These are phyloP conservation scores for Pangasius macronema DNA, from an alignment of 2,797 vertebrate species.

Conservation along the genomic window DNA sequence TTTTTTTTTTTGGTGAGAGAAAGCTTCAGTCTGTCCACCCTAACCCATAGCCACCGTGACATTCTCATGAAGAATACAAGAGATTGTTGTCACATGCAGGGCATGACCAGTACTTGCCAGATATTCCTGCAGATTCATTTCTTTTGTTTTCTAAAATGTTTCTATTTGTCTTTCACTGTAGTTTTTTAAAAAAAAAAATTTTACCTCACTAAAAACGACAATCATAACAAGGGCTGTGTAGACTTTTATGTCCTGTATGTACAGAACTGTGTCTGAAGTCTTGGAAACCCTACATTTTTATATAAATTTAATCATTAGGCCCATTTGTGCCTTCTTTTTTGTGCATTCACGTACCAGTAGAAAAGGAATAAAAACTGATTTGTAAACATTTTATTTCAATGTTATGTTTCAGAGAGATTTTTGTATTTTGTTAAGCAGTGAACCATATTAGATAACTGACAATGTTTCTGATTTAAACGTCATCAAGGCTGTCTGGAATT, in stretches of 20 bases:
- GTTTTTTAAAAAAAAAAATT: no score
- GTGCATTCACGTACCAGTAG: not conserved
- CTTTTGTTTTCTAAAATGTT: not conserved
- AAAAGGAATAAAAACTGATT: not conserved
- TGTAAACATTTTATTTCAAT: not conserved
- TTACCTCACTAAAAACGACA: not conserved
- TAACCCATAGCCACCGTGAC: not conserved
- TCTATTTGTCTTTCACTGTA: not conserved
- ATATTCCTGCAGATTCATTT: not conserved
- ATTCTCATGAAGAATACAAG: not conserved
- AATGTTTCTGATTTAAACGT: not conserved
- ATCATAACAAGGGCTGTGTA: not conserved
- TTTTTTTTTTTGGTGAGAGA: not conserved
- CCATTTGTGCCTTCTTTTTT: not conserved
- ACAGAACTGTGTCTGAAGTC: not conserved
- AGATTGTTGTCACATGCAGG: not conserved
- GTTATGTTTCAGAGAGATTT: no score
- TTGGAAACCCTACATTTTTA: not conserved
- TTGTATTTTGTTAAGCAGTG: not conserved
- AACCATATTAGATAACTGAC: not conserved
- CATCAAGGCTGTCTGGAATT: not conserved
- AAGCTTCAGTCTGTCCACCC: not conserved
- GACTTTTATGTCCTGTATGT: not conserved
- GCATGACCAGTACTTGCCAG: not conserved
- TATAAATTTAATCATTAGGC: not conserved